These are phyloP conservation scores for Danio kyathit DNA, from an alignment of 2,797 vertebrate genomes.

Conservation along the genomic window DNA sequence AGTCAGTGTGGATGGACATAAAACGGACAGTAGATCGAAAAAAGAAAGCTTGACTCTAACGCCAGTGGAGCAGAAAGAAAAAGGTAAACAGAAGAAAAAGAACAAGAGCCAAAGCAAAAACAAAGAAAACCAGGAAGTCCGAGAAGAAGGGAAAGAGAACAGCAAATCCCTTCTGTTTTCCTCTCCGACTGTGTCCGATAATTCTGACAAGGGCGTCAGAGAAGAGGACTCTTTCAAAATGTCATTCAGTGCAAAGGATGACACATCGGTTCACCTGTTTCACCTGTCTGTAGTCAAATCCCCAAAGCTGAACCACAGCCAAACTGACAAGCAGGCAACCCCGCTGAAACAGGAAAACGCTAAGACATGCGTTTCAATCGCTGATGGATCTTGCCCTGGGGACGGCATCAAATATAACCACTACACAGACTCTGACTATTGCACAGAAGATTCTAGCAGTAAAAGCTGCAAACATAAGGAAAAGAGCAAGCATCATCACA, in stretches of 20 bases:
- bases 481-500: constrained; percentile 95
- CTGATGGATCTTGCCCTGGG: constrained; percentile 83
- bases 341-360: constrained; percentile 94
- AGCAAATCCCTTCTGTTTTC: constrained; percentile 86
- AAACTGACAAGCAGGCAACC: constrained; percentile 90
- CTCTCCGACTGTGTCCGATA: constrained; percentile 83
- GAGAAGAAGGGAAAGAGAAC: constrained; percentile 92
- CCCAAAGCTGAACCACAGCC: constrained; percentile 90
- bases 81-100: constrained; percentile 96
- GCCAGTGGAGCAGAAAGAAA: constrained; percentile 89
- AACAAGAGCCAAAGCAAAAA: constrained; percentile 97
- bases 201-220: constrained; percentile 84
- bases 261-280: constrained; percentile 94
- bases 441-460: constrained; percentile 92
- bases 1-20: constrained; percentile 82
- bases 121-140: constrained; percentile 96
- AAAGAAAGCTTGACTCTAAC: constrained; percentile 81
- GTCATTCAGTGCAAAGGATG: constrained; percentile 95
- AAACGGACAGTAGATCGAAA: constrained; percentile 84
- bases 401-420: constrained; percentile 90
- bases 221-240: constrained; percentile 97
- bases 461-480: constrained; percentile 97
- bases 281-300: constrained; percentile 93
- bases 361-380: constrained; percentile 89
- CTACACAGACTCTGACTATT: constrained; percentile 88